Conservation (phyloP, 2,113 vertebrate species). For the Oreocharis arfaki region DNA sequence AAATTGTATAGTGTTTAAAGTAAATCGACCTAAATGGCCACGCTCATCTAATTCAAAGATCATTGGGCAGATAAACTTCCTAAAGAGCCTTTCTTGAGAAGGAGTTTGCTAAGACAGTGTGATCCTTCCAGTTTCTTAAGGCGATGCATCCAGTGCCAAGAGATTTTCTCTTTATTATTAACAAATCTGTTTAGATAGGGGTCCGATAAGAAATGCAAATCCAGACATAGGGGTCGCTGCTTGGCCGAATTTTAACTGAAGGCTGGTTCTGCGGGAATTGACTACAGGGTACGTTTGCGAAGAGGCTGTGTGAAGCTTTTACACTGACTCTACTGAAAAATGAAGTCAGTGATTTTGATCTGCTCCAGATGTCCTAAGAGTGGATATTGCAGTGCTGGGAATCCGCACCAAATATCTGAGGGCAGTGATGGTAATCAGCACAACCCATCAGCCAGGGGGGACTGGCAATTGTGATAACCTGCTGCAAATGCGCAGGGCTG, state of each 20-base stretch:
- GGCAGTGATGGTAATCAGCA: slow-evolving; percentile 86
- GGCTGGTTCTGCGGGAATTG: not conserved
- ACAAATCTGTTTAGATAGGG: slow-evolving; percentile 56
- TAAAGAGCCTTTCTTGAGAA: slow-evolving; percentile 25
- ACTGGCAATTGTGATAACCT: slow-evolving; percentile 88
- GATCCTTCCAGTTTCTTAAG: slow-evolving; percentile 49
- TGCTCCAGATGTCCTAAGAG: slow-evolving; percentile 89
- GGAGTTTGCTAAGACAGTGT: slow-evolving; percentile 40
- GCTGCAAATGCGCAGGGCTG: slow-evolving; percentile 82
- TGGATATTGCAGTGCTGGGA: slow-evolving; percentile 82
- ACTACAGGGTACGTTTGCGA: slow-evolving; percentile 42
- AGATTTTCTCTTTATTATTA: slow-evolving; percentile 63
- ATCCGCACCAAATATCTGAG: slow-evolving; percentile 87
- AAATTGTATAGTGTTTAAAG: slow-evolving; percentile 57
- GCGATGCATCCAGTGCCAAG: slow-evolving; percentile 35
- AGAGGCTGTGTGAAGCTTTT: slow-evolving; percentile 74
- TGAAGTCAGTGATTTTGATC: slow-evolving; percentile 87
- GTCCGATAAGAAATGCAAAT: slow-evolving; percentile 47
- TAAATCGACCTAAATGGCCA: slow-evolving; percentile 58
- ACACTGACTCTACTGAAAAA: slow-evolving; percentile 78
- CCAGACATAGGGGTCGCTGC: slow-evolving; percentile 74
- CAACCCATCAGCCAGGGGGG: slow-evolving; percentile 82
- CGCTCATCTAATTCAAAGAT: slow-evolving; percentile 52
- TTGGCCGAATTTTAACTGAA: slow-evolving; percentile 41
- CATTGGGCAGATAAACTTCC: slow-evolving; percentile 50